Evolutionary conservation across 2,888 invertebrate species (phyloP).

Genomic region (Choreutis nemorana): DNA sequence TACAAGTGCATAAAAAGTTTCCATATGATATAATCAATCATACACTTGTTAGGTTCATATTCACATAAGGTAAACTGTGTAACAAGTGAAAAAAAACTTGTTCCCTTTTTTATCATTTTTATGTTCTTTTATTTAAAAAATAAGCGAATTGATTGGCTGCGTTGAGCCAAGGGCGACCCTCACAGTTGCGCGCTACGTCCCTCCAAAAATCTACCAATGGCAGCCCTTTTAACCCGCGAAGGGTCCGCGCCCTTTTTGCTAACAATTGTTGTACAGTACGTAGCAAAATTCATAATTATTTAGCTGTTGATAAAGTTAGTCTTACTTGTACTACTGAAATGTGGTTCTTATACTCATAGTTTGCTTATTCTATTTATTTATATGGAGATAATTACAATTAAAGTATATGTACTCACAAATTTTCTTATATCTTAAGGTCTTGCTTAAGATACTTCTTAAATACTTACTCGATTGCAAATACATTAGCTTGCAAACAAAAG

Average conservation of each 20-base stretch:
- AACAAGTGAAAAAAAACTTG: conserved; percentile 29
- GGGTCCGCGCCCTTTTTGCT: conserved; percentile 48
- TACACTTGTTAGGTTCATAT: too few species aligned
- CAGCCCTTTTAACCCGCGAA: conserved; percentile 20
- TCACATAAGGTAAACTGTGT: conserved; percentile 32
- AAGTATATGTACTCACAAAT: too few species aligned
- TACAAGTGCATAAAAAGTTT: too few species aligned
- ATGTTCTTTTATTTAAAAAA: conserved; percentile 61
- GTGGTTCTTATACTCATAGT: too few species aligned
- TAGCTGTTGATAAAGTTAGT: neutral
- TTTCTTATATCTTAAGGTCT: too few species aligned
- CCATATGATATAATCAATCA: too few species aligned
- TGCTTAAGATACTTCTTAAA: too few species aligned
- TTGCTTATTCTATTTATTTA: too few species aligned
- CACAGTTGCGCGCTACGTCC: conserved; percentile 29
- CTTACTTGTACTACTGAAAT: too few species aligned
- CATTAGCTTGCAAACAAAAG: too few species aligned
- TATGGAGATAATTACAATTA: too few species aligned
- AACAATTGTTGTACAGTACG: neutral
- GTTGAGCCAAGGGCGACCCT: conserved; percentile 29
- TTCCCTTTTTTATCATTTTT: conserved; percentile 51
- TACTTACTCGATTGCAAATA: too few species aligned
- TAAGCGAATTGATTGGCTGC: conserved; percentile 63
- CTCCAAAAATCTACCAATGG: conserved; percentile 36
- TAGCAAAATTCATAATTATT: conserved; percentile 11